phyloP scores from a whole-genome alignment of 2,113 vertebrate species.

The pig (Sus scrofa) region T2T-Sscrofa CM000822.6:9061001-9061500 shows the following conservation, averaged over 20 bases:
- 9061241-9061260: neutral
- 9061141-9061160: neutral
- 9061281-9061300: neutral
- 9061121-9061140: neutral
- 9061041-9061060: conserved; percentile 4
- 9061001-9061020: conserved; percentile 40
- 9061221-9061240: neutral
- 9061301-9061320: neutral
- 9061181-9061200: neutral
- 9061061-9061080: neutral
- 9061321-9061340: too few relatives aligned
- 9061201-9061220: neutral
- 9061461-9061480: neutral
- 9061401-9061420: neutral
- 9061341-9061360: too few relatives aligned
- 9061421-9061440: neutral
- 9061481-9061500: neutral
- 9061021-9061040: neutral
- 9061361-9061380: neutral
- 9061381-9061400: neutral
- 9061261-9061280: neutral
- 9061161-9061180: neutral
- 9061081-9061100: conserved; percentile 5
- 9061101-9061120: conserved; percentile 17
- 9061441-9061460: neutral